Base-by-base conservation (phyloP, 2,888 invertebrate genomes). In the Teleogryllus oceanicus region DNA sequence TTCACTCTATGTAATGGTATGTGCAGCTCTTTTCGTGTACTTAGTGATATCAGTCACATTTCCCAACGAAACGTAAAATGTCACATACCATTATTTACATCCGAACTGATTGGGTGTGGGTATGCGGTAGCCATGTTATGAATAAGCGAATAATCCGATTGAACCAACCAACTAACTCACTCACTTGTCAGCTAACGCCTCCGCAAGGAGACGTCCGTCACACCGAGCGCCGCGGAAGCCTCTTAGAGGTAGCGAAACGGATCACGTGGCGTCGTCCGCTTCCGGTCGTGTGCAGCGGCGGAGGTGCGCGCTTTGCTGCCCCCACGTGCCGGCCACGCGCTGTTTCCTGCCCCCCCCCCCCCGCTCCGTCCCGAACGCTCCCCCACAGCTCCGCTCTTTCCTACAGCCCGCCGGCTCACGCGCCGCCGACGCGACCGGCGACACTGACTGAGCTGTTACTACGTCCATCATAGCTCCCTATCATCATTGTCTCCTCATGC, bases 271-370 rank as follows among this genome's bases (percentile, higher is more conserved):
- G 62, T 62, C 62, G 12, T 62, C 62, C 62, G 62, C 16, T 62
- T 62, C 62, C 62, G 62, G 62, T 62, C 62, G 62, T n/a, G 62
- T 62, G 62, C 16, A 4, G 62, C 62, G 62, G n/a, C 13, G 62
- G 62, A 5, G n/a, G 62, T 8, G 62, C 62, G 13, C 62, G 62
- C 37, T 37, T 37, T 37, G 62, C 16, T n/a, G 62, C 62, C 13
- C n/a, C 16, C 62, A 62, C 62, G 62, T 62, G 62, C 62, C 62
- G n/a, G 62, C 62, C 62, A 62, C 62, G 62, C 62, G 62, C n/a
- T 13, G n/a, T n/a, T 62, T 62, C n/a, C n/a, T n/a, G n/a, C n/a
- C n/a, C n/a, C n/a, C n/a, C n/a, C n/a, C n/a, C 62, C 8, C 62
- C 11, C 8, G 13, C n/a, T 10, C 62, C 3, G 5, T 8, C 5